Conservation (phyloP, 2,113 vertebrate species). For the Upupa epops region DNA sequence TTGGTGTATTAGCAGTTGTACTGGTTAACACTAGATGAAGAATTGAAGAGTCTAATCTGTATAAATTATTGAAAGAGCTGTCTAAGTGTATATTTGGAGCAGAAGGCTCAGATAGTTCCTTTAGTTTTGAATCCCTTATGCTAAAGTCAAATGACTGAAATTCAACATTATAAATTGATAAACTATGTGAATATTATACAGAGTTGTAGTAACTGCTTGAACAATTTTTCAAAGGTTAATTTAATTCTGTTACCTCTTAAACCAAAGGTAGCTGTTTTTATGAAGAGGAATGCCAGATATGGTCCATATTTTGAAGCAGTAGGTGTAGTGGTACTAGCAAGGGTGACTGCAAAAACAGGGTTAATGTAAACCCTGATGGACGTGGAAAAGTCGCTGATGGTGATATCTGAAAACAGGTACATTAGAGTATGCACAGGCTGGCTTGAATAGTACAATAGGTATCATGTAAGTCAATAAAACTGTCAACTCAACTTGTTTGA, state of each 20-base stretch:
- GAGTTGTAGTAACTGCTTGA: neutral
- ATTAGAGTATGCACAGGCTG: neutral
- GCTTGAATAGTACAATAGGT: neutral
- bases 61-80: neutral
- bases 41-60: neutral
- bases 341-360: neutral
- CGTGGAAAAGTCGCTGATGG: neutral
- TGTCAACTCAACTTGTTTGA: neutral
- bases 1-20: neutral
- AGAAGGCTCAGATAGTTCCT: neutral
- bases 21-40: neutral
- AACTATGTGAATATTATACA: neutral
- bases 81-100: neutral
- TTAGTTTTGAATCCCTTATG: neutral
- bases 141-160: neutral
- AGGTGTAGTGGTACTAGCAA: neutral
- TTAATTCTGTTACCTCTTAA: neutral
- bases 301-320: neutral
- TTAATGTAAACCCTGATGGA: neutral
- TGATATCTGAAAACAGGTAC: fast-evolving
- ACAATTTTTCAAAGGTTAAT: neutral
- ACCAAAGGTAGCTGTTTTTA: neutral
- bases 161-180: neutral
- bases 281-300: neutral
- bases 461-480: neutral